A percentile compares a stretch with the other conserved stretches of the same genome.
phyloP scores from a whole-genome alignment of 2,888 invertebrate species.

The Lucinisca nassula region DNA sequence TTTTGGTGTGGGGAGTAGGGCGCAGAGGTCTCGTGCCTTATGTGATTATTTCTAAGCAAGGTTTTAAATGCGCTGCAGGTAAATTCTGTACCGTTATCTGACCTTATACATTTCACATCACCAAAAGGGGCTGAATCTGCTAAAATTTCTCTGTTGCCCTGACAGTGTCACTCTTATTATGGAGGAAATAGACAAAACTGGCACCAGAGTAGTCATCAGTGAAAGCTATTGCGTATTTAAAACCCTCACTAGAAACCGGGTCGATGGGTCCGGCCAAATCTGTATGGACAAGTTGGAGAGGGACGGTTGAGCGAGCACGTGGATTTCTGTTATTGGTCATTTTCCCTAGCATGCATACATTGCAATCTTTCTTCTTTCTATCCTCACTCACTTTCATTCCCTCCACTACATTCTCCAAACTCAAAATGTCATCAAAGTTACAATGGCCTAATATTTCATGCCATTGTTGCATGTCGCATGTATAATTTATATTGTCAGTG shows the following conservation, averaged over 20 bases:
- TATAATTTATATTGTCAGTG: too few species aligned
- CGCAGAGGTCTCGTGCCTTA: too few species aligned
- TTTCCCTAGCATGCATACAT: constrained; percentile 43
- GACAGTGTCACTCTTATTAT: constrained; percentile 35
- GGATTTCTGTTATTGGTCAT: constrained; percentile 48
- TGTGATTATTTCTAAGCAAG: too few species aligned
- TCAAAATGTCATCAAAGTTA: constrained; percentile 47
- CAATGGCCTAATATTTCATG: constrained; percentile 63
- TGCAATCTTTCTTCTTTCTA: constrained; percentile 33
- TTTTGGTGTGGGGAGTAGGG: too few species aligned
- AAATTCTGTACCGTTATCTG: too few species aligned
- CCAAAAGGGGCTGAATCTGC: constrained; percentile 37
- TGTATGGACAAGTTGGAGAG: constrained; percentile 19
- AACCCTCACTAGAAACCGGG: constrained; percentile 46
- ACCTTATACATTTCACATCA: too few species aligned
- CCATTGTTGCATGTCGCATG: constrained; percentile 19
- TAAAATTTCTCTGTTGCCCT: constrained; percentile 30
- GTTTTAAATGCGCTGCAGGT: too few species aligned
- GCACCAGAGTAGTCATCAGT: constrained; percentile 47
- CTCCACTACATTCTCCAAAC: constrained; percentile 29
- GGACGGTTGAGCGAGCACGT: constrained; percentile 33
- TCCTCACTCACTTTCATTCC: neutral
- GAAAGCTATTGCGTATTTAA: constrained; percentile 48
- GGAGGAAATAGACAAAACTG: constrained; percentile 25
- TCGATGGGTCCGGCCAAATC: constrained; percentile 54